phyloP scores from a whole-genome alignment of 1,140 invertebrate genomes.

The Pissodes strobi region DNA sequence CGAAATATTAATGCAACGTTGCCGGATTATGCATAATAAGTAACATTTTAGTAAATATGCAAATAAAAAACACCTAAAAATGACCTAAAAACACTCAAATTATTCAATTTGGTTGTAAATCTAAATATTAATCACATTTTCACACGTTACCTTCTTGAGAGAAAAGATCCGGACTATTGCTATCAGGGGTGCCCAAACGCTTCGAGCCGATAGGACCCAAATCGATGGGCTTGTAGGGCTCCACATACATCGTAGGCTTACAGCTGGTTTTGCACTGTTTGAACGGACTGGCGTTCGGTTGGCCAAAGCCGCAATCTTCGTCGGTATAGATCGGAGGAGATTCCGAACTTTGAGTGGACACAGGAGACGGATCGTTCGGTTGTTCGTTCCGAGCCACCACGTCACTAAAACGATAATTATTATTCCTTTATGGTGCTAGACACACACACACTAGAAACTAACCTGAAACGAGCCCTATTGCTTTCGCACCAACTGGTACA shows the following conservation, averaged over 20 bases:
- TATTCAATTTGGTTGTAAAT: too few relatives aligned
- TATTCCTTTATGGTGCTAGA: too few relatives aligned
- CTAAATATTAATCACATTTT: too few relatives aligned
- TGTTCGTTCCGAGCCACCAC: slow-evolving; percentile 56
- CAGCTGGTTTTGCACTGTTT: slow-evolving; percentile 19
- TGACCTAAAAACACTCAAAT: too few relatives aligned
- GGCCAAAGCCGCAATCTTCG: background rate
- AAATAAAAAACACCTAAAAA: too few relatives aligned
- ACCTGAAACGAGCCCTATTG: slow-evolving; percentile 62
- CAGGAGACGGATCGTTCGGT: slow-evolving; percentile 9
- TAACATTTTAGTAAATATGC: too few relatives aligned
- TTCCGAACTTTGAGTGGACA: slow-evolving; percentile 4
- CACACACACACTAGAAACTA: background rate
- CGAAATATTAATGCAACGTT: too few relatives aligned
- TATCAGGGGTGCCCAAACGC: slow-evolving; percentile 30
- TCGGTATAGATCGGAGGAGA: slow-evolving; percentile 1
- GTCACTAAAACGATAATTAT: slow-evolving; percentile 1
- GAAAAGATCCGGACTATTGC: slow-evolving; percentile 31
- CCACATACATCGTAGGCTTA: slow-evolving; percentile 54
- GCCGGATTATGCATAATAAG: too few relatives aligned
- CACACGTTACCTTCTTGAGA: too few relatives aligned
- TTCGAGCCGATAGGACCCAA: slow-evolving; percentile 54
- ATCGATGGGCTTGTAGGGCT: slow-evolving; percentile 49
- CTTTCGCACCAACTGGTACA: slow-evolving; percentile 60
- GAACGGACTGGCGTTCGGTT: slow-evolving; percentile 28